Evolutionary conservation across 2,797 vertebrate species (phyloP).

Genomic region (Gila robusta): DNA sequence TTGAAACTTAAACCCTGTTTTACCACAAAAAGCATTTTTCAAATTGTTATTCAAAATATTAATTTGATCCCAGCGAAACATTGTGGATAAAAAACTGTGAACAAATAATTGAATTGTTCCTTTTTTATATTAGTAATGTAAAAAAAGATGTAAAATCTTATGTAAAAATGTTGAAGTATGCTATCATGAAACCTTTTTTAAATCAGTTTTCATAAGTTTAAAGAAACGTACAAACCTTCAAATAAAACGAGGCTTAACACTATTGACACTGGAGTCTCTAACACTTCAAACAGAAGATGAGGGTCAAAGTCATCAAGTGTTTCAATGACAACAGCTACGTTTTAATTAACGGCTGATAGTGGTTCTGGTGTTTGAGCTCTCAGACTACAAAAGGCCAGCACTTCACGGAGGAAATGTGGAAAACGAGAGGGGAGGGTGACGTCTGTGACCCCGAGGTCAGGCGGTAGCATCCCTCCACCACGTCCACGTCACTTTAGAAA

Average conservation of each 20-base stretch:
- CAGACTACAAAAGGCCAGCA: not conserved
- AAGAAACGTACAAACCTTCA: not conserved
- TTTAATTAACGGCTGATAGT: conserved; percentile 1
- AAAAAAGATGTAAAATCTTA: not conserved
- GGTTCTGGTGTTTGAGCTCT: not conserved
- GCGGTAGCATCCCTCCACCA: conserved; percentile 23
- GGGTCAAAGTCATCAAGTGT: conserved; percentile 15
- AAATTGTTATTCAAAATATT: not conserved
- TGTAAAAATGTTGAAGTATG: not conserved
- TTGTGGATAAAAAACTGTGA: not conserved
- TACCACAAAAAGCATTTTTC: not conserved
- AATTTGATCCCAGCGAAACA: not conserved
- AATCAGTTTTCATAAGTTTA: not conserved
- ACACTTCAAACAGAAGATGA: conserved; percentile 14
- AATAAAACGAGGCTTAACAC: not conserved
- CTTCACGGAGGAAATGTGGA: not conserved
- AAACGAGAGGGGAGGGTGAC: not conserved
- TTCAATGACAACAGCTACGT: conserved; percentile 19
- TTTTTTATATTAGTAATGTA: not conserved
- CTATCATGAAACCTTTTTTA: not conserved
- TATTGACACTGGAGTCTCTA: not conserved
- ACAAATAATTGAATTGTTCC: not conserved
- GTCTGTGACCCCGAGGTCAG: conserved; percentile 23
- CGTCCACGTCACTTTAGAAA: conserved; percentile 47
- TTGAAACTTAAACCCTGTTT: not conserved